Conservation (phyloP, 1,140 invertebrate genomes). For the Neotoxoptera formosana region DNA sequence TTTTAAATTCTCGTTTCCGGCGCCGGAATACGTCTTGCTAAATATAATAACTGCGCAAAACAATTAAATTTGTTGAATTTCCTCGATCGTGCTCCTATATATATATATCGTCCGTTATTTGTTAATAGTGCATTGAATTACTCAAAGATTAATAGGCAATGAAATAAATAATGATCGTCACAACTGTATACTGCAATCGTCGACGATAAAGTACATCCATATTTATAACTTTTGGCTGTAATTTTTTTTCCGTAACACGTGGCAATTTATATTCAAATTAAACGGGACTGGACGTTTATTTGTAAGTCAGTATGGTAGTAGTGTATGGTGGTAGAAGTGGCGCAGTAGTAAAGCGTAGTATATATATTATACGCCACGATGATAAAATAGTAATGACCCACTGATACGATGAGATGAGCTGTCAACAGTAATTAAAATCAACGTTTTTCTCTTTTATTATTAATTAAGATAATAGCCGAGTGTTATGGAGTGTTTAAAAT, state of each 20-base stretch:
- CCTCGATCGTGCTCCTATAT: background rate
- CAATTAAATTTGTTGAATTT: background rate
- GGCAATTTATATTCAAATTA: background rate
- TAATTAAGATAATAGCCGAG: background rate
- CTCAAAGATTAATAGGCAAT: background rate
- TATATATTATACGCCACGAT: background rate
- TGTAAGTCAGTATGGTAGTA: background rate
- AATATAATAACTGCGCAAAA: background rate
- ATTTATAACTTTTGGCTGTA: background rate
- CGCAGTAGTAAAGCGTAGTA: background rate
- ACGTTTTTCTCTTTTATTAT: background rate
- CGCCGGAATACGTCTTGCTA: background rate
- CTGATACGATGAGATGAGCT: background rate
- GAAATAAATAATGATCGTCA: background rate
- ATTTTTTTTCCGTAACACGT: background rate
- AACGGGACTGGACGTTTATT: background rate
- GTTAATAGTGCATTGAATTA: background rate
- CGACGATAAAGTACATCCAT: background rate
- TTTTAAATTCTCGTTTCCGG: background rate
- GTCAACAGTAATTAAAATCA: conserved; percentile 45
- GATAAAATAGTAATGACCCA: background rate
- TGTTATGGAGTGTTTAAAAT: background rate
- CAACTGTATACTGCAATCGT: no score
- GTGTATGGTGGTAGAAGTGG: background rate
- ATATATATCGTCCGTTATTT: no score